Evolutionary conservation across 2,888 invertebrate species (phyloP), one percentile per base, ranked within the genome.

Genomic region (Pseudococcus longispinus): DNA sequence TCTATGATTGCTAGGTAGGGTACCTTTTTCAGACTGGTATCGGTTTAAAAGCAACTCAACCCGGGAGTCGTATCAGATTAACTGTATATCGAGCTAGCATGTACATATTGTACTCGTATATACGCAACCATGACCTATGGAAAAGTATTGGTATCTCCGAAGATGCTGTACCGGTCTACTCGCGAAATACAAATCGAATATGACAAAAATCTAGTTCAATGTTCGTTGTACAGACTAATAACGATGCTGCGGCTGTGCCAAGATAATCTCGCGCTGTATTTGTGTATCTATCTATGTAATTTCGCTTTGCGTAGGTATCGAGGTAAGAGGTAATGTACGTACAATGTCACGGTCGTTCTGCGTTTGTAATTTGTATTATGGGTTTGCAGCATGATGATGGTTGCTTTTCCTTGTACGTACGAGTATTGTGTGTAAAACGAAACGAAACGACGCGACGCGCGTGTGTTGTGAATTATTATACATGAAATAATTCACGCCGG

Each of bases 341-440:
- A 80, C 77, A 80, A 80, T 80, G 77, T 80, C 77, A 80, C 77
- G 77, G 77, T 80, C 77, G 42, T 80, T 42, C n/a, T 80, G 77
- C 42, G 77, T 80, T 42, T 80, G 77, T 37, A 42, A 42, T 42
- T 80, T 80, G 42, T 70, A 70, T 26, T 74, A 29, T 13, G 74
- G 9, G 2, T 74, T 37, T 32, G 37, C 29, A n/a, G n/a, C n/a
- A n/a, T 37, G 37, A 37, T 37, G 37, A 37, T 37, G 37, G 37
- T 37, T 37, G 37, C 37, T 37, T 32, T 37, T 37, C 20, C 20
- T 42, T 80, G 2, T 29, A 70, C 29, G 2, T 29, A 70, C 29
- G 70, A 29, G 11, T 70, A 11, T 26, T 65, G 37, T 65, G 55
- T 20, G 11, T 23, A 60, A n/a, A 23, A 23, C 9, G 3, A 60